phyloP scores from a whole-genome alignment of 2,113 vertebrate species.

The Reinhardtius hippoglossoides region DNA sequence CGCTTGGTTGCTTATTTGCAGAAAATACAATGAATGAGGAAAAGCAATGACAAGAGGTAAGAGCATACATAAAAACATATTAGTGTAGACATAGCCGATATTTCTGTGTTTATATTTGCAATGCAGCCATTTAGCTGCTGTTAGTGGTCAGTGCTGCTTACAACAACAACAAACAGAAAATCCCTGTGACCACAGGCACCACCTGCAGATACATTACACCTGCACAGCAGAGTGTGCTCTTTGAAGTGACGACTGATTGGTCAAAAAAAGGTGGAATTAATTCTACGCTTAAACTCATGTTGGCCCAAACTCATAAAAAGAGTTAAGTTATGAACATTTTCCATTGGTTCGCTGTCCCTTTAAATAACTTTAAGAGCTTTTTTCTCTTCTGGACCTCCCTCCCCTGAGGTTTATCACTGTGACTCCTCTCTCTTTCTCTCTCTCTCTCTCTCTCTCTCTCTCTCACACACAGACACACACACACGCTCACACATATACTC shows the following conservation, averaged over 20 bases:
- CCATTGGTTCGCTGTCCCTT: slow-evolving; percentile 87
- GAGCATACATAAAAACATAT: not conserved
- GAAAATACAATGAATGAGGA: not conserved
- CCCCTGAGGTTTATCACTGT: slow-evolving; percentile 70
- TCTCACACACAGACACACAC: slow-evolving; percentile 23
- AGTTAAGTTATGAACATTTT: slow-evolving; percentile 2
- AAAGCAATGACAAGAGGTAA: not conserved
- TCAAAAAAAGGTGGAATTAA: slow-evolving; percentile 27
- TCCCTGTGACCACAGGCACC: slow-evolving; percentile 14
- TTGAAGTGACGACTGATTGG: not conserved
- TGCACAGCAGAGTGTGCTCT: slow-evolving; percentile 3
- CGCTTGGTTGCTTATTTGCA: not conserved
- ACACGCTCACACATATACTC: slow-evolving; percentile 31
- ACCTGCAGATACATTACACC: slow-evolving; percentile 15
- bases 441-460: not conserved
- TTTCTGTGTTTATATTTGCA: slow-evolving; percentile 5
- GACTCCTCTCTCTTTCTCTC: slow-evolving; percentile 74
- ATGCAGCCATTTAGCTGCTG: not conserved
- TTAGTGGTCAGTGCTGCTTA: not conserved
- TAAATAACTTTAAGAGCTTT: slow-evolving; percentile 89
- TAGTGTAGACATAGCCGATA: no score
- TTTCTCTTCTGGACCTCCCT: slow-evolving; percentile 60
- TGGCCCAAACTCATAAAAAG: not conserved
- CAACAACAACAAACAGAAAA: slow-evolving; percentile 12
- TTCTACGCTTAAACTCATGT: slow-evolving; percentile 16